A percentile compares a stretch with the other conserved stretches of the same genome.
Evolutionary conservation across 2,888 invertebrate genomes (phyloP).

Genomic region (Priocnemis perturbator): DNA sequence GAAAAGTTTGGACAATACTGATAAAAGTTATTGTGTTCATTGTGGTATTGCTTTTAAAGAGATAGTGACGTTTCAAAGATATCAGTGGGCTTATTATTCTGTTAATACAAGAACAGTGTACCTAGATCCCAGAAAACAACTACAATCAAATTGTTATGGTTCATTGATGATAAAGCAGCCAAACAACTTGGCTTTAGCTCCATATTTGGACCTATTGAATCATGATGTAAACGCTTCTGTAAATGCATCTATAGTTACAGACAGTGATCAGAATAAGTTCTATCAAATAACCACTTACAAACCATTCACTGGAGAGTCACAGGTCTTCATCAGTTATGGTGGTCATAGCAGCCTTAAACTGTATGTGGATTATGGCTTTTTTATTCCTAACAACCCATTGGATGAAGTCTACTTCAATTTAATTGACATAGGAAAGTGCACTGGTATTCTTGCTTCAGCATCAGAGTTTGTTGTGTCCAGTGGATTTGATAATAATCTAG

Average conservation of each 20-base stretch:
- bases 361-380: slow-evolving; percentile 93
- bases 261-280: slow-evolving; percentile 69
- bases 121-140: slow-evolving; percentile 76
- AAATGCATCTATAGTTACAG: slow-evolving; percentile 71
- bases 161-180: slow-evolving; percentile 51
- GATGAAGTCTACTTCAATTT: slow-evolving; percentile 81
- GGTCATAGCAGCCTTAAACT: slow-evolving; percentile 87
- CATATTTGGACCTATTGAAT: slow-evolving; percentile 93
- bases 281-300: slow-evolving; percentile 78
- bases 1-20: slow-evolving; percentile 34
- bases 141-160: not conserved
- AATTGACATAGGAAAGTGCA: slow-evolving; percentile 76
- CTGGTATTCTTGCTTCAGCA: slow-evolving; percentile 72
- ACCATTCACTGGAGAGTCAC: slow-evolving; percentile 79
- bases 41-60: slow-evolving; percentile 73
- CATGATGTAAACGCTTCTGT: slow-evolving; percentile 83
- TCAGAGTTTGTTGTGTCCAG: slow-evolving; percentile 81
- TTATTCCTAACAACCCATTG: slow-evolving; percentile 81
- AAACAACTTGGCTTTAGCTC: slow-evolving; percentile 83
- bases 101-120: slow-evolving; percentile 92
- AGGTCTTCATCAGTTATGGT: slow-evolving; percentile 94
- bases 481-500: slow-evolving; percentile 78
- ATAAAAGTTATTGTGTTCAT: slow-evolving; percentile 68
- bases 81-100: slow-evolving; percentile 88
- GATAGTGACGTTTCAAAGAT: slow-evolving; percentile 78